Base-by-base conservation (phyloP, 2,113 vertebrate species). In the Anolis carolinensis region DNA sequence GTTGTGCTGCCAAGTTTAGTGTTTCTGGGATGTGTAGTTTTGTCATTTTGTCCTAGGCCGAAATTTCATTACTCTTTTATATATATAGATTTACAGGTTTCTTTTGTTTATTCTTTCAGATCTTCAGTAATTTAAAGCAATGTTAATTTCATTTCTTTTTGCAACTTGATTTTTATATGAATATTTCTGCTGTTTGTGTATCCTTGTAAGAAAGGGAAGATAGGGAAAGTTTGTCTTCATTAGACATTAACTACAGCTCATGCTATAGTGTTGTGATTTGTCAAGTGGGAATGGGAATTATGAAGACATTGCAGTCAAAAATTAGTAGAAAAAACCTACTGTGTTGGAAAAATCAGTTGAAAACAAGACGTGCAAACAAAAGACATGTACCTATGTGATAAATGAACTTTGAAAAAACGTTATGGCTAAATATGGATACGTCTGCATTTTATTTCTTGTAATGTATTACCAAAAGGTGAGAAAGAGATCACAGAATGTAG, bases 361-460 rank as follows among this genome's bases (percentile, higher is more conserved):
- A 59, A 62, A 20, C 52, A 74, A 44, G 52, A n/a, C 65, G n/a
- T n/a, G n/a, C n/a, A n/a, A n/a, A n/a, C n/a, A n/a, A n/a, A n/a
- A n/a, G n/a, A n/a, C n/a, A n/a, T n/a, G n/a, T n/a, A n/a, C n/a
- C n/a, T n/a, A n/a, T n/a, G n/a, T n/a, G n/a, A n/a, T n/a, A n/a
- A n/a, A n/a, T n/a, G n/a, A n/a, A n/a, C n/a, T n/a, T n/a, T n/a
- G n/a, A n/a, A n/a, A n/a, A n/a, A n/a, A n/a, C n/a, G 5, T 30
- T 8, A 68, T 76, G 81, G 48, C 52, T 27, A 10, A 59, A 25
- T 68, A 36, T 1, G 7, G 76, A 48, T 73, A 68, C 68, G 77
- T 44, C 88, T 93, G 5, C 52, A 84, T 91, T 92, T 88, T 67
- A 87, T 82, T 92, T 91, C 83, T 39, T 62, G 72, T 86, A 65